Conservation (phyloP, 92 coral and sea anemone species). For the Nematostella vectensis region DNA sequence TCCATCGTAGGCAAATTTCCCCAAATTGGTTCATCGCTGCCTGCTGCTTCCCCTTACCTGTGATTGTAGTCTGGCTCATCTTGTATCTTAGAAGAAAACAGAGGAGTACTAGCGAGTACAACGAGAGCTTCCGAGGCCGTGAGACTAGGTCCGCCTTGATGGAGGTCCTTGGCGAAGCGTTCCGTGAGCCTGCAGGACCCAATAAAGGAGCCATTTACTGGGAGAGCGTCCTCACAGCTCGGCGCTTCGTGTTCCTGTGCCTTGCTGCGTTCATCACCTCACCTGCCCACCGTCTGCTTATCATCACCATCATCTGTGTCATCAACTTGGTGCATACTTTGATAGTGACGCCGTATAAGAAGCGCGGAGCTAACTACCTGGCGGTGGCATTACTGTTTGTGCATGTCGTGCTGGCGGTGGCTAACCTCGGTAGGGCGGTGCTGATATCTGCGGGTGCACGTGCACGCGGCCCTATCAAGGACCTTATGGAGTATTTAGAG, state of each 20-base stretch:
- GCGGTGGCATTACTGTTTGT: conserved; percentile 26
- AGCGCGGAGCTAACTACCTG: conserved; percentile 11
- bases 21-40: conserved; percentile 22
- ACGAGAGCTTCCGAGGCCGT: not conserved
- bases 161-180: conserved; percentile 41
- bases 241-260: conserved; percentile 33
- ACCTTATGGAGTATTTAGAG: no score
- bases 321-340: conserved; percentile 30
- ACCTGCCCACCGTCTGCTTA: conserved; percentile 26
- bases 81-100: not conserved
- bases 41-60: conserved; percentile 40
- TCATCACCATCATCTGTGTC: conserved; percentile 31
- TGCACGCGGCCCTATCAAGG: no score
- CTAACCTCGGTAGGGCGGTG: conserved; percentile 32
- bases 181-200: conserved; percentile 16
- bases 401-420: conserved; percentile 28
- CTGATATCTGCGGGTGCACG: no score
- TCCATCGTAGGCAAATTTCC: conserved; percentile 21
- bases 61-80: conserved; percentile 20
- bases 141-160: conserved; percentile 12
- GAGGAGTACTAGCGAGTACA: not conserved
- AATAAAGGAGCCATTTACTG: conserved; percentile 44
- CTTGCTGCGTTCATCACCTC: conserved; percentile 26
- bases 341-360: conserved; percentile 21
- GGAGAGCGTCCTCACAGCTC: conserved; percentile 50